Evolutionary conservation across 35 echinoderm and acorn worm genomes (phyloP).

Genomic region (Acanthaster planci): DNA sequence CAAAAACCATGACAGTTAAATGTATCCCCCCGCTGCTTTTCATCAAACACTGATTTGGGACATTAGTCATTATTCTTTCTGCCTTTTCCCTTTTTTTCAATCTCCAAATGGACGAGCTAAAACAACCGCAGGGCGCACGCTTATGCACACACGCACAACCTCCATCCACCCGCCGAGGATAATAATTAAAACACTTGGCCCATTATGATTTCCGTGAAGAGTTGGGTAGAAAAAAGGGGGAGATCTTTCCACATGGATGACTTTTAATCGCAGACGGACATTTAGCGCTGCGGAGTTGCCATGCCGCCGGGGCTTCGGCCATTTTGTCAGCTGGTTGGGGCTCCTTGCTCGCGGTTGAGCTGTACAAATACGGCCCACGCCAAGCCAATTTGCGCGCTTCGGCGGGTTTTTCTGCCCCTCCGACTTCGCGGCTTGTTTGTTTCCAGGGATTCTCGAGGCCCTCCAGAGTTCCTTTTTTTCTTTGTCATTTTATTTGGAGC

Average conservation of each 20-base stretch:
- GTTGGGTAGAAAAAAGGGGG: not conserved
- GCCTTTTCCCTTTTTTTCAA: no score
- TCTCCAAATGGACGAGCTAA: not conserved
- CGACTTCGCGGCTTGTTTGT: slow-evolving; percentile 25
- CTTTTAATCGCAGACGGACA: slow-evolving; percentile 28
- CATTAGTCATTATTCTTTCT: no score
- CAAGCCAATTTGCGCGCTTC: slow-evolving; percentile 12
- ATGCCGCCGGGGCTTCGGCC: slow-evolving; percentile 24
- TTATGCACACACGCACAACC: no score
- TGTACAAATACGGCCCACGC: slow-evolving; percentile 17
- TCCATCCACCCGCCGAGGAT: not conserved
- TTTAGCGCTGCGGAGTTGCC: not conserved
- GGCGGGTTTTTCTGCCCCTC: not conserved
- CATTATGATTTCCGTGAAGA: not conserved
- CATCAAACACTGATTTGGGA: no score
- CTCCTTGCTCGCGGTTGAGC: slow-evolving; percentile 23
- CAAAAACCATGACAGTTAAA: no score
- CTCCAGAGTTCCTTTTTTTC: no score
- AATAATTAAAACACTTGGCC: slow-evolving; percentile 24
- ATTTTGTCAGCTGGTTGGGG: slow-evolving; percentile 23
- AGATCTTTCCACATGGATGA: slow-evolving; percentile 23
- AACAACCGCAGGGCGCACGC: slow-evolving; percentile 19
- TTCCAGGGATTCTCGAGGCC: no score
- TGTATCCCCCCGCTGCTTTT: no score
- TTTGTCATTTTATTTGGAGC: no score